phyloP scores from a whole-genome alignment of 2,797 vertebrate species.

The Crypturellus tataupa region DNA sequence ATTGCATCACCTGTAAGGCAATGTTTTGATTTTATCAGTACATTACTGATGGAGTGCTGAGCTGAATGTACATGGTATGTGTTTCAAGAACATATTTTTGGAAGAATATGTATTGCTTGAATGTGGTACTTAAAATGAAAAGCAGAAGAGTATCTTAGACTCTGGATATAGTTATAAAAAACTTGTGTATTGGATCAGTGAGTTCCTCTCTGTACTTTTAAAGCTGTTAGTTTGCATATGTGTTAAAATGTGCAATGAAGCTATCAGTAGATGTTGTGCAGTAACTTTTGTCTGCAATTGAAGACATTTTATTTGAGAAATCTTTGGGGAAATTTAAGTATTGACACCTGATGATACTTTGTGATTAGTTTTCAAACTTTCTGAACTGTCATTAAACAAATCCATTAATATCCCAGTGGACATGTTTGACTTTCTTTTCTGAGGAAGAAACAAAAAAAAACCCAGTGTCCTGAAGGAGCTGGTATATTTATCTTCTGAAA shows the following conservation, averaged over 20 bases:
- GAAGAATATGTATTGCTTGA: not conserved
- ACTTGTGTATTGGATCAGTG: accelerated
- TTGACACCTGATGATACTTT: not conserved
- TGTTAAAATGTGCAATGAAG: not conserved
- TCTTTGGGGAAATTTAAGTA: not conserved
- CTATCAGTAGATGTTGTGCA: not conserved
- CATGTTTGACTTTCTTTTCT: not conserved
- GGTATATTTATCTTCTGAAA: not conserved
- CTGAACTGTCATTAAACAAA: not conserved
- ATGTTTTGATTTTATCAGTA: not conserved
- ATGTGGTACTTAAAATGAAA: not conserved
- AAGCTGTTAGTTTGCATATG: not conserved
- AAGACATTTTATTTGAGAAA: not conserved
- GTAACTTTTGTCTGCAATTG: not conserved
- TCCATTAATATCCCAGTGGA: not conserved
- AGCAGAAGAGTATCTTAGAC: accelerated
- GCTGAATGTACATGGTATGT: not conserved
- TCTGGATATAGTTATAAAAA: accelerated
- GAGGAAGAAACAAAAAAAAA: not conserved
- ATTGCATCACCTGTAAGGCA: accelerated
- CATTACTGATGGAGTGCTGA: accelerated
- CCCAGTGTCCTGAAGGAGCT: not conserved
- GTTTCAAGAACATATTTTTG: not conserved
- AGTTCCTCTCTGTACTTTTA: not conserved
- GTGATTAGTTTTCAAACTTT: not conserved